Evolutionary conservation across 2,888 invertebrate species (phyloP).

Genomic region (Aleiodes leptofemur): DNA sequence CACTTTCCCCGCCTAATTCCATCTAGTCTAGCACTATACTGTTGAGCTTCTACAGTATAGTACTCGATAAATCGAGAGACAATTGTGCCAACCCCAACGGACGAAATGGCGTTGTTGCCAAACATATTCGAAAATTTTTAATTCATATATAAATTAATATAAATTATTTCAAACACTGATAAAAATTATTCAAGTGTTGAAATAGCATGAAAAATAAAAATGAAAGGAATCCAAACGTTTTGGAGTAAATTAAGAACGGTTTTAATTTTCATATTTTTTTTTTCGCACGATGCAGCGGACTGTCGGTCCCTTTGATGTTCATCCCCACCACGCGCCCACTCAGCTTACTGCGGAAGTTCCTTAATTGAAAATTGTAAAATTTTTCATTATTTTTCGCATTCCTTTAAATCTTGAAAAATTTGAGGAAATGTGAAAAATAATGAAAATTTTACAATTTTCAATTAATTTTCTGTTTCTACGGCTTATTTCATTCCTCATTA

Average conservation of each 20-base stretch:
- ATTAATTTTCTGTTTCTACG: too few relatives aligned
- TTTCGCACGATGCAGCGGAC: constrained; percentile 16
- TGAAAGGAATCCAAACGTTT: background rate
- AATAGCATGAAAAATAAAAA: background rate
- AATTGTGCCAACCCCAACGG: constrained; percentile 7
- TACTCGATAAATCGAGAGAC: background rate
- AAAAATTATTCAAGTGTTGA: background rate
- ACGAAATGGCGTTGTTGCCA: constrained; percentile 2
- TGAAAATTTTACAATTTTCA: too few relatives aligned
- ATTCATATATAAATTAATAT: constrained; percentile 1
- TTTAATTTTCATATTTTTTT: constrained; percentile 9
- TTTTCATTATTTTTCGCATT: too few relatives aligned
- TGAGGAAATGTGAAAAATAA: too few relatives aligned
- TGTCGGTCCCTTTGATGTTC: constrained; percentile 6
- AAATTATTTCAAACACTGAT: background rate
- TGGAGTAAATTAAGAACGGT: background rate
- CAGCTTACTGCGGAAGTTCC: constrained; percentile 5
- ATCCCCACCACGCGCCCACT: constrained; percentile 5
- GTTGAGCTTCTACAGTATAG: constrained; percentile 9
- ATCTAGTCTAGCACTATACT: background rate
- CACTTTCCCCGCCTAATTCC: background rate
- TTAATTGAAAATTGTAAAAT: too few relatives aligned
- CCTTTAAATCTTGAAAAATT: too few relatives aligned
- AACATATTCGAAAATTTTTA: background rate
- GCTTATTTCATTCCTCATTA: too few relatives aligned